A percentile compares a stretch with the other conserved stretches of the same genome.
These are phyloP conservation scores for Dipodomys spectabilis DNA, from an alignment of 2,113 vertebrate genomes.

Conservation along the genomic window DNA sequence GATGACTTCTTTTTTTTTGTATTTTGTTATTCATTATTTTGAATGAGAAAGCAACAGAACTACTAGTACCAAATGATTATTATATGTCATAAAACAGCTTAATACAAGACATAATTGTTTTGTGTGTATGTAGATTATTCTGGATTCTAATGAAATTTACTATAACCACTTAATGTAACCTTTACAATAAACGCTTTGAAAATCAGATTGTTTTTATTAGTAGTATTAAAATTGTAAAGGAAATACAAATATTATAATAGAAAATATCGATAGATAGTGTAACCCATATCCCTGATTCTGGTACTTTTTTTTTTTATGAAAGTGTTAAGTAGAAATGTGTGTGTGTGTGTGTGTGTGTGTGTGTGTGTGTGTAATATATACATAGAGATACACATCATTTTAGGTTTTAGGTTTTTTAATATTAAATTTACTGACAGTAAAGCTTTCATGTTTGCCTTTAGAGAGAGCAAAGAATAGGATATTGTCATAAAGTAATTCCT, in stretches of 20 bases:
- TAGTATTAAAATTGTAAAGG: slow-evolving; percentile 6
- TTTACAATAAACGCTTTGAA: slow-evolving; percentile 47
- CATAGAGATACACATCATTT: not conserved
- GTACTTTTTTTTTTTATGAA: not conserved
- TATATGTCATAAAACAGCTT: not conserved
- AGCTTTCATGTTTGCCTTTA: not conserved
- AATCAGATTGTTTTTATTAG: slow-evolving; percentile 38
- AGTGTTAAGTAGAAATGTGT: not conserved
- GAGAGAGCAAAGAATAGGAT: not conserved
- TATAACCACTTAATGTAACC: not conserved
- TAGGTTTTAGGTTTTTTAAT: not conserved
- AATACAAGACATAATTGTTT: not conserved
- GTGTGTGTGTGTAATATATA: not conserved
- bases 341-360: not conserved
- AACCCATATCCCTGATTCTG: not conserved
- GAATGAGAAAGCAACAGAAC: not conserved
- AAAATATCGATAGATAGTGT: not conserved
- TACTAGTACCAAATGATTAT: not conserved
- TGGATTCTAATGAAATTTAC: slow-evolving; percentile 2
- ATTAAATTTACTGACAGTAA: not conserved
- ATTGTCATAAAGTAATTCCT: slow-evolving; percentile 34
- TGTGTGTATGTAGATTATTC: not conserved
- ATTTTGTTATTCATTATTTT: not conserved
- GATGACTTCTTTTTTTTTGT: not conserved
- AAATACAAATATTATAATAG: not conserved